These are phyloP conservation scores for Saturnia japonica DNA, from an alignment of 2,888 invertebrate species.

Conservation along the genomic window DNA sequence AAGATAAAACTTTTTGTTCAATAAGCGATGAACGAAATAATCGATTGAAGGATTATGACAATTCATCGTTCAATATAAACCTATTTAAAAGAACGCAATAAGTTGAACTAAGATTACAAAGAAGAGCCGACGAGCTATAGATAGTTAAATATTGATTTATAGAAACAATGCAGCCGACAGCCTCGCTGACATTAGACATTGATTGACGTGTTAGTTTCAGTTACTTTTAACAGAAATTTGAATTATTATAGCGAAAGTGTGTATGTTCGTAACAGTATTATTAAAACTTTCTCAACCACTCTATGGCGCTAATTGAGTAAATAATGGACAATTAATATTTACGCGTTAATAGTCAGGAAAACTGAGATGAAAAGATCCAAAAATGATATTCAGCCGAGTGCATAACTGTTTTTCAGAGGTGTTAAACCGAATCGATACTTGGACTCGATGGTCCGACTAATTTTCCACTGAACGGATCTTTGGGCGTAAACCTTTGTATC, in stretches of 20 bases:
- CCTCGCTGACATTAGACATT: constrained; percentile 53
- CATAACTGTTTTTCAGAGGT: constrained; percentile 79
- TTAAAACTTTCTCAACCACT: background rate
- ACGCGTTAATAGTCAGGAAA: constrained; percentile 69
- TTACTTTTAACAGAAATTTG: constrained; percentile 23
- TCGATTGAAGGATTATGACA: constrained; percentile 76
- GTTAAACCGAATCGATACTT: constrained; percentile 74
- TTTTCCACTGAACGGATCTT: constrained; percentile 79
- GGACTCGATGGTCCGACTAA: constrained; percentile 77
- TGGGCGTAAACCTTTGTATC: constrained; percentile 75
- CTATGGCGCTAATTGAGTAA: background rate
- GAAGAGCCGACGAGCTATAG: constrained; percentile 67
- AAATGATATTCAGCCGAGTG: constrained; percentile 77
- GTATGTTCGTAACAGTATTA: background rate
- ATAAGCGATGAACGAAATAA: constrained; percentile 66
- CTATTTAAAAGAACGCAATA: constrained; percentile 66
- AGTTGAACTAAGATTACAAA: constrained; percentile 72
- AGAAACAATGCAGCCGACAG: constrained; percentile 67
- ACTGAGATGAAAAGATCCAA: constrained; percentile 78
- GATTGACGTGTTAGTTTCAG: constrained; percentile 58
- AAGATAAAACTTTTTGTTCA: constrained; percentile 67
- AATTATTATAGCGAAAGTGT: background rate
- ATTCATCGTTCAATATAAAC: constrained; percentile 72
- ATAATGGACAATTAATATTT: constrained; percentile 35
- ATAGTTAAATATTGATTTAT: constrained; percentile 82